Conservation (phyloP, 2,888 invertebrate genomes). For the Carterocephalus palaemon region DNA sequence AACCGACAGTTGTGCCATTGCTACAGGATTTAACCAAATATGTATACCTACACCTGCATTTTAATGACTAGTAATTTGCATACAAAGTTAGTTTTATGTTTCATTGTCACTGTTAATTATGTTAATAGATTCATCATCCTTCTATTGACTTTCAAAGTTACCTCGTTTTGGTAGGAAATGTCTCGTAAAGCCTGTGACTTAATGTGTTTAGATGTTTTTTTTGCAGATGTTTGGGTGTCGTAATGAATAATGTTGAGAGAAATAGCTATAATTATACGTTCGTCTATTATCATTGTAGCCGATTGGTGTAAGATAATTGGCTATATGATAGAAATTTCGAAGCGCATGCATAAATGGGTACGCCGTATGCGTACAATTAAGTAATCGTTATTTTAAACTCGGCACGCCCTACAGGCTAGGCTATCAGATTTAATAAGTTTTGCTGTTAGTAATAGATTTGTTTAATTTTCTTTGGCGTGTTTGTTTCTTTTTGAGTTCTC, state of each 20-base stretch:
- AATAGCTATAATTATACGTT: conserved; percentile 23
- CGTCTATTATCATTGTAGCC: conserved; percentile 19
- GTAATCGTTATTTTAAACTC: conserved; percentile 18
- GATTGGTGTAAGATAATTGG: conserved; percentile 25
- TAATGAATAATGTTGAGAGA: conserved; percentile 26
- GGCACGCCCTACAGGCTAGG: conserved; percentile 4
- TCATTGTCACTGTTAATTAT: conserved; percentile 61
- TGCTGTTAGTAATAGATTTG: conserved; percentile 8
- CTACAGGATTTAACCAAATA: conserved; percentile 33
- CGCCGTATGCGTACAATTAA: conserved; percentile 19
- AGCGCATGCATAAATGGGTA: conserved; percentile 15
- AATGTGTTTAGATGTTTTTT: conserved; percentile 9
- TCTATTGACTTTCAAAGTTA: conserved; percentile 44
- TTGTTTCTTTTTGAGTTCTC: not conserved
- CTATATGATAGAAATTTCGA: conserved; percentile 22
- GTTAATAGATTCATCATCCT: conserved; percentile 67
- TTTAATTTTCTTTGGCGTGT: not conserved
- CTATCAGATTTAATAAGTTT: conserved; percentile 13
- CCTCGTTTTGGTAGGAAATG: conserved; percentile 46
- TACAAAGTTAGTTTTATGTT: conserved; percentile 65
- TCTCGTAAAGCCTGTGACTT: conserved; percentile 37
- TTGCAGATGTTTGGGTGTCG: conserved; percentile 41
- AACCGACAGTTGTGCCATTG: conserved; percentile 13
- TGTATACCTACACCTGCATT: conserved; percentile 52
- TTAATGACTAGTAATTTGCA: conserved; percentile 57